phyloP scores from a whole-genome alignment of 2,113 vertebrate species.

The Zootoca vivipara region DNA sequence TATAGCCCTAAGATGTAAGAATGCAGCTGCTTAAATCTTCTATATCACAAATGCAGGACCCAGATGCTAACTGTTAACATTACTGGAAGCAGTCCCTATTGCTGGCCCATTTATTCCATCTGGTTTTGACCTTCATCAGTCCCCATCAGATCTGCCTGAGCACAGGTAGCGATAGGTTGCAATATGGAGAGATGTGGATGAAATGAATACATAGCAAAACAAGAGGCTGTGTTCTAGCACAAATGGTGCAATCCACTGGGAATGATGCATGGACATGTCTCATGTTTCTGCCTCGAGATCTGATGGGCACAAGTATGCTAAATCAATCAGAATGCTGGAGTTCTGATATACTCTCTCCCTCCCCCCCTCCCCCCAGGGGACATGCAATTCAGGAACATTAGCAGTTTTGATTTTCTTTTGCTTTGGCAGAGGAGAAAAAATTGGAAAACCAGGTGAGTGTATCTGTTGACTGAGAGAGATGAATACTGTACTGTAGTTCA shows the following conservation, averaged over 20 bases:
- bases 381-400: not conserved
- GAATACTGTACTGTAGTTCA: not conserved
- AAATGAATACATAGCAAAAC: not conserved
- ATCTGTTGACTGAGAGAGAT: not conserved
- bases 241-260: not conserved
- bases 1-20: not conserved
- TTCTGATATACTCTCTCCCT: not conserved
- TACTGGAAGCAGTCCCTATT: not conserved
- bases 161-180: not conserved
- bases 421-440: not conserved
- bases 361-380: no score
- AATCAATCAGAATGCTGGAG: not conserved
- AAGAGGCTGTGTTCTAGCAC: not conserved
- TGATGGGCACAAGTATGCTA: not conserved
- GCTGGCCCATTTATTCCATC: not conserved
- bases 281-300: not conserved
- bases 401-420: not conserved
- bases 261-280: not conserved
- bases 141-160: not conserved
- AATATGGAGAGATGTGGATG: not conserved
- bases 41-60: not conserved
- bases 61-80: not conserved
- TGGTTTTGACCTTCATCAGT: not conserved
- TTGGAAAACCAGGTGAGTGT: not conserved
- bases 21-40: not conserved